Percentiles rank a stretch among this genome's conserved stretches.
These are phyloP conservation scores for Falco novaeseelandiae DNA, from an alignment of 2,797 vertebrate genomes.

Conservation along the genomic window DNA sequence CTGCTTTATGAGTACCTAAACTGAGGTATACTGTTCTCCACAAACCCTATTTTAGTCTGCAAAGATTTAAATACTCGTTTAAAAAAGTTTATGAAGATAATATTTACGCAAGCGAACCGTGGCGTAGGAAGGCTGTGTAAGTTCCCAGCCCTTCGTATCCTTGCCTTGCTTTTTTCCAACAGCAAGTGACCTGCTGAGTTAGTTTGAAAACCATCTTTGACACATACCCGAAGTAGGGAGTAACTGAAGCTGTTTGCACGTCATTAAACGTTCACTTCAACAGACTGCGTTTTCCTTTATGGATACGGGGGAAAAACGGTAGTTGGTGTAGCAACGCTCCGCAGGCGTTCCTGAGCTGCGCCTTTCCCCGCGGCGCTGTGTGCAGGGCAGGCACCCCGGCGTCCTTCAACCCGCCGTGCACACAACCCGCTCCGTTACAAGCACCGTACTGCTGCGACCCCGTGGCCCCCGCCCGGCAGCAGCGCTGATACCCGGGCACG, in stretches of 20 bases:
- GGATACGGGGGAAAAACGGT: not conserved
- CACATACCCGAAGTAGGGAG: fast-evolving
- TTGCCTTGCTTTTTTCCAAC: not conserved
- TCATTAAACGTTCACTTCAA: not conserved
- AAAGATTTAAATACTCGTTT: not conserved
- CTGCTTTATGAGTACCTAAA: not conserved
- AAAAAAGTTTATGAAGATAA: not conserved
- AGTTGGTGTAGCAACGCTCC: too few species aligned
- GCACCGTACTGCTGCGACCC: fast-evolving
- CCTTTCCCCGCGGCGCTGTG: fast-evolving
- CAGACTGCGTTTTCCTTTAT: not conserved
- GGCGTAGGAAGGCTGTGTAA: not conserved
- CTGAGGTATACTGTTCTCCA: not conserved
- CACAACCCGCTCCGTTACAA: fast-evolving
- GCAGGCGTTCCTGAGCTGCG: too few species aligned
- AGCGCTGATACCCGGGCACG: fast-evolving
- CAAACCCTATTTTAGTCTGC: not conserved
- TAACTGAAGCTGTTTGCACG: not conserved
- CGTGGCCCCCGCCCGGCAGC: fast-evolving
- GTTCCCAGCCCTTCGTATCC: not conserved
- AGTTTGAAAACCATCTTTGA: not conserved
- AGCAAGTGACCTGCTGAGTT: not conserved
- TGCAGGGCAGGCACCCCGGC: fast-evolving
- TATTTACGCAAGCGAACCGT: not conserved
- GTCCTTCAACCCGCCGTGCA: not conserved